Base-by-base conservation (phyloP, 2,113 vertebrate species). In the Microcebus jonahi region DNA sequence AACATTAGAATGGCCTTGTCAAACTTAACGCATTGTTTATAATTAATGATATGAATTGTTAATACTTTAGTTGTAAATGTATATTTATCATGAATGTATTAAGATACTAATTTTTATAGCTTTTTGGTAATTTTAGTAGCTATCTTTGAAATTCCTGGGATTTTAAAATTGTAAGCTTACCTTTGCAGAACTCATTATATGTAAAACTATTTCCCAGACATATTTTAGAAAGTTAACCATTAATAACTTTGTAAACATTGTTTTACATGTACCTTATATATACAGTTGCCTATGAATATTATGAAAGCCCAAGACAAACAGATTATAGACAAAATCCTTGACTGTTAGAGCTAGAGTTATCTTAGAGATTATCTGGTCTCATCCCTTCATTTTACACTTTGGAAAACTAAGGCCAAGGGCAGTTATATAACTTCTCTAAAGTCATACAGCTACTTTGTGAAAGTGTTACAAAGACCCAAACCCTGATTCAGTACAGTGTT, bases 11-110 rank as follows among this genome's bases (percentile, higher is more conserved):
- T 80, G 79, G 11, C 21, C 31, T 75, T 83, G 75, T 86, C 67
- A 77, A 63, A 96, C 59, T 86, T 80, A 93, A 93, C 57, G 9
- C 79, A 77, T 89, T 96, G 85, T 39, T 85, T 97, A 86, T 36
- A 94, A 85, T 77, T 88, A 92, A 88, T 65, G 17, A 55, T 82
- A 76, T 67, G n/a, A 82, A 61, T 91, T 85, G 42, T 20, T 71
- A 70, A 79, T n/a, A 23, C 31, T 31, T 96, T 34, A 53, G 53
- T 84, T 92, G 68, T 59, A 87, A 71, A 88, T 6, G 31, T 53
- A 79, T 23, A 77, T 12, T 55, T 39, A 50, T 86, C 34, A 68
- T 31, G 27, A 76, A 82, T 29, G 14, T 61, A 96, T 59, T 90
- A 86, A 85, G 15, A 59, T 88, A 77, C 12, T 76, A 31, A 73